Conservation (phyloP, 2,888 invertebrate species). For the Hirtodrosophila trivittata region DNA sequence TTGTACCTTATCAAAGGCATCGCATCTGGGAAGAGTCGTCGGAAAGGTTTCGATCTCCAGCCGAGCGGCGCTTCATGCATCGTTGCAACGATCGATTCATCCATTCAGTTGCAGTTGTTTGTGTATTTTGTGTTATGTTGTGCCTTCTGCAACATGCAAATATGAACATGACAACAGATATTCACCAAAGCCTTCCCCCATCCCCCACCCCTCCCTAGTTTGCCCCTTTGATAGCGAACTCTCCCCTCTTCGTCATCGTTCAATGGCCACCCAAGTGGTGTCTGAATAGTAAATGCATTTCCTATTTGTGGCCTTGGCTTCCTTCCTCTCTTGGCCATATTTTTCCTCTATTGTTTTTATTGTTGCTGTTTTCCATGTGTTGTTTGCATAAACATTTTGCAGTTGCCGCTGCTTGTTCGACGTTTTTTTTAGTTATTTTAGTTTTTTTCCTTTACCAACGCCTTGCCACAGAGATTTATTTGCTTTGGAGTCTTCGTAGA, state of each 20-base stretch:
- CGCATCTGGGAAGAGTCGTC: not conserved
- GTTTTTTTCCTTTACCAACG: constrained; percentile 22
- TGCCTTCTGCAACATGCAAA: constrained; percentile 13
- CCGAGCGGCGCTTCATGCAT: not conserved
- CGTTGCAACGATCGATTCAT: not conserved
- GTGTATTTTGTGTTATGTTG: constrained; percentile 1
- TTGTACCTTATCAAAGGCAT: not conserved
- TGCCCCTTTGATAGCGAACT: no score
- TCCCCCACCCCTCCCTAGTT: not conserved
- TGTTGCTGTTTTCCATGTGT: constrained; percentile 17
- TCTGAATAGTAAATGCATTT: constrained; percentile 46
- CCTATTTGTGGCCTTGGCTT: constrained; percentile 72
- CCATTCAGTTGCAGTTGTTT: not conserved
- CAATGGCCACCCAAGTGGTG: constrained; percentile 47
- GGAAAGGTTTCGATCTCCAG: no score
- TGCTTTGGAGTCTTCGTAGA: constrained; percentile 23
- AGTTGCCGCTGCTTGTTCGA: constrained; percentile 25
- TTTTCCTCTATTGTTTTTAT: constrained; percentile 23
- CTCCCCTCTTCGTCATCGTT: not conserved
- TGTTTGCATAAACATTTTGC: constrained; percentile 66
- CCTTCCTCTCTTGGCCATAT: constrained; percentile 54
- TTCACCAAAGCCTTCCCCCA: not conserved
- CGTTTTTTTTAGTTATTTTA: constrained; percentile 4
- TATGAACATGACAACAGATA: constrained; percentile 12
- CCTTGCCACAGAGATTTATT: constrained; percentile 46